Percentiles rank a stretch among this genome's conserved stretches.
These are phyloP conservation scores for Lymantria dispar DNA, from an alignment of 2,888 invertebrate species.

Conservation along the genomic window DNA sequence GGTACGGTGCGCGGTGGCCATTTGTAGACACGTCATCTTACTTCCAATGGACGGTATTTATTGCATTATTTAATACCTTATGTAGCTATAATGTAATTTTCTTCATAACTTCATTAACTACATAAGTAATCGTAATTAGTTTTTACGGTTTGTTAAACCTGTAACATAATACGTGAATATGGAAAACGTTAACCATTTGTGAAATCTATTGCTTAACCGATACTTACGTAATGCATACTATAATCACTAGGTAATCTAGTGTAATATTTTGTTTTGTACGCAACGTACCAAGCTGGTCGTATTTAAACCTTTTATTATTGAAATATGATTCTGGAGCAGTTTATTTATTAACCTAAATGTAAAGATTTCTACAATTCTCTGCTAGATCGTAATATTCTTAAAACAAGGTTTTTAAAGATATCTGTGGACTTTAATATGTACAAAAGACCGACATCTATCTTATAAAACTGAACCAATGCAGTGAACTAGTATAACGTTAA, in stretches of 20 bases:
- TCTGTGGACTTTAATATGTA: too few species aligned
- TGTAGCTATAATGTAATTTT: constrained; percentile 32
- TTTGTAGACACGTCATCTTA: constrained; percentile 85
- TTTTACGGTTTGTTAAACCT: constrained; percentile 32
- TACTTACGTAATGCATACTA: constrained; percentile 34
- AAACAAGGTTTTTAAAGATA: too few species aligned
- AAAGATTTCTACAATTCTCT: too few species aligned
- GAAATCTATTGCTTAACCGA: constrained; percentile 31
- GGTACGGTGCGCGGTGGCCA: constrained; percentile 85
- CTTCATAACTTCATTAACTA: constrained; percentile 34
- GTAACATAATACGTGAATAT: constrained; percentile 43
- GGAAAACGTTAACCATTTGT: constrained; percentile 33
- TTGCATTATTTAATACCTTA: constrained; percentile 18
- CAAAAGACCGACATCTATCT: too few species aligned
- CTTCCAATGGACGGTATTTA: constrained; percentile 86
- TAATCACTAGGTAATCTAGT: constrained; percentile 3
- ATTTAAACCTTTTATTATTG: too few species aligned
- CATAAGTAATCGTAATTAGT: constrained; percentile 33
- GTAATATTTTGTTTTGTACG: not conserved
- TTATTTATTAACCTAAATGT: too few species aligned
- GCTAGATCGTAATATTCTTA: too few species aligned
- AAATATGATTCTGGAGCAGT: too few species aligned
- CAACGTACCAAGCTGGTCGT: too few species aligned
- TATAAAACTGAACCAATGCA: too few species aligned
- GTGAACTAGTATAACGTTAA: too few species aligned